phyloP scores from a whole-genome alignment of 1,140 invertebrate species.

The Sitophilus oryzae region DNA sequence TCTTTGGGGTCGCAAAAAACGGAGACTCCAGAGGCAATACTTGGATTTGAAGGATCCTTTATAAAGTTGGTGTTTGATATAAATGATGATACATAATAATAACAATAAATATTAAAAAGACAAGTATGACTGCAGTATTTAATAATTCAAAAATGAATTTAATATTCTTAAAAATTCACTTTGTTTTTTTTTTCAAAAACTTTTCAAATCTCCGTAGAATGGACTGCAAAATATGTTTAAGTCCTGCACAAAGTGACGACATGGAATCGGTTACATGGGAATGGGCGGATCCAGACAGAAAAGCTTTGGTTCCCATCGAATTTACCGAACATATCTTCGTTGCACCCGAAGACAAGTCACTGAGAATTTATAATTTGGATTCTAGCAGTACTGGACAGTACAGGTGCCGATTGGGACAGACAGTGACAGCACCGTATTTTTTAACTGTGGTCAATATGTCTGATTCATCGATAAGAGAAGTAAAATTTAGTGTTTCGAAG shows the following conservation, averaged over 20 bases:
- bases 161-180: too few species aligned
- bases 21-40: constrained; percentile 42
- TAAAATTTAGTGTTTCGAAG: background rate
- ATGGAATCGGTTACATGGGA: constrained; percentile 46
- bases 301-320: constrained; percentile 36
- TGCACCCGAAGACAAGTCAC: constrained; percentile 42
- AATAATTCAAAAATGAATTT: too few species aligned
- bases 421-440: constrained; percentile 44
- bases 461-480: constrained; percentile 21
- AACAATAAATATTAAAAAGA: too few species aligned
- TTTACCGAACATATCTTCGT: constrained; percentile 44
- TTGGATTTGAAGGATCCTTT: constrained; percentile 44
- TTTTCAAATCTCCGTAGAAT: too few species aligned
- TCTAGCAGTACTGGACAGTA: constrained; percentile 47
- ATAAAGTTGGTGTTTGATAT: constrained; percentile 38
- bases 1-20: constrained; percentile 36
- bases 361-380: constrained; percentile 48
- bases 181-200: too few species aligned
- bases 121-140: too few species aligned
- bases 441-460: constrained; percentile 45
- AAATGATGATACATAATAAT: too few species aligned
- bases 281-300: constrained; percentile 37
- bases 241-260: constrained; percentile 40
- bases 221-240: constrained; percentile 50
- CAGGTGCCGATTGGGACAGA: constrained; percentile 46